Conservation (phyloP, 1,140 invertebrate species). For the Drosophila willistoni region DNA sequence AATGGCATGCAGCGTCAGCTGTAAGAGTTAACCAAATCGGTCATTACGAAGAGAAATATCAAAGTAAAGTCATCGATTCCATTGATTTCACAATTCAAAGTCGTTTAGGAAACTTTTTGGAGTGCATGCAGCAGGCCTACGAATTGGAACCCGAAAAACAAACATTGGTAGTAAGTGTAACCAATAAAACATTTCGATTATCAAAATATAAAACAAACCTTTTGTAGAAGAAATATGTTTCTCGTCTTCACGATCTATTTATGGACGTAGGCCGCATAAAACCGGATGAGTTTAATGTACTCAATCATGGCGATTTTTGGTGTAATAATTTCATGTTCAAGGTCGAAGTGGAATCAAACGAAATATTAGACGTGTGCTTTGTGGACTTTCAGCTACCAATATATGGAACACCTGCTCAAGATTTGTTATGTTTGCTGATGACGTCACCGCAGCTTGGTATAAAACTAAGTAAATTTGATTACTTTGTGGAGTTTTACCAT, state of each 20-base stretch:
- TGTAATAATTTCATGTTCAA: conserved; percentile 83
- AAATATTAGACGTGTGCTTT: conserved; percentile 73
- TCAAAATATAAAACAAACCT: neutral
- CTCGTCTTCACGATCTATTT: conserved; percentile 57
- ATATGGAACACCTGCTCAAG: conserved; percentile 78
- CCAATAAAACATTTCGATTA: neutral
- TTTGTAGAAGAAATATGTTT: conserved; percentile 59
- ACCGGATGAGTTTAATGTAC: conserved; percentile 84
- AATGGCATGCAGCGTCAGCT: conserved; percentile 84
- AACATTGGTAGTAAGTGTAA: conserved; percentile 49
- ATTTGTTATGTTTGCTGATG: conserved; percentile 75
- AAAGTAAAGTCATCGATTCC: conserved; percentile 10
- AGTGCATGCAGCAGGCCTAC: conserved; percentile 59
- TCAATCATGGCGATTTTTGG: conserved; percentile 86
- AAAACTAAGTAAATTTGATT: conserved; percentile 68
- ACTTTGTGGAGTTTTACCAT: conserved; percentile 76
- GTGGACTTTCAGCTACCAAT: conserved; percentile 82
- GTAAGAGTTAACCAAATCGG: conserved; percentile 47
- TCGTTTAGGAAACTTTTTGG: conserved; percentile 37
- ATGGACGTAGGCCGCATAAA: conserved; percentile 65
- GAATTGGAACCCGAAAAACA: conserved; percentile 51
- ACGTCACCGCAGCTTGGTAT: conserved; percentile 57
- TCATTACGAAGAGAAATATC: conserved; percentile 48
- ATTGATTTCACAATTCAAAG: too few species aligned
- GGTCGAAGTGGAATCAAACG: conserved; percentile 38